Evolutionary conservation across 2,888 invertebrate genomes (phyloP).

Genomic region (Listrodromus nycthemerus): DNA sequence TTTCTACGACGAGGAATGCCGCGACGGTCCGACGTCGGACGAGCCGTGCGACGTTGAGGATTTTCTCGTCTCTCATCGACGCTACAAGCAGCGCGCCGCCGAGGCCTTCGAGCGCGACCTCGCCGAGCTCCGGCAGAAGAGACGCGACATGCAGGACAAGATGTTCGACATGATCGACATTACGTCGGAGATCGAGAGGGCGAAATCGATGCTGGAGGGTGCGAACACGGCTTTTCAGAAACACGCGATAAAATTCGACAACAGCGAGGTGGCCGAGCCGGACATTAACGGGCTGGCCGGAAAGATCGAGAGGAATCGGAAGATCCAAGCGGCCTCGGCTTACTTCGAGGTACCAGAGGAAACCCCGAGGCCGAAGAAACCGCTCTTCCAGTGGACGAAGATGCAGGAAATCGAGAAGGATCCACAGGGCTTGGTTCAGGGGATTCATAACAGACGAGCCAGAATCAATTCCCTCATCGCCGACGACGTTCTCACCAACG

Average conservation of each 20-base stretch:
- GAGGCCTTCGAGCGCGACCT: slow-evolving; percentile 82
- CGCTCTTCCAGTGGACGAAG: slow-evolving; percentile 75
- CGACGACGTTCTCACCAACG: slow-evolving; percentile 70
- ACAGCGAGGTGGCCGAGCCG: slow-evolving; percentile 72
- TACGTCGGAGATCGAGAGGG: slow-evolving; percentile 81
- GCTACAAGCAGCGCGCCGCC: slow-evolving; percentile 79
- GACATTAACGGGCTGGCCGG: slow-evolving; percentile 71
- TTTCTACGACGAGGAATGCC: slow-evolving; percentile 71
- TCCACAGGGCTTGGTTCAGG: slow-evolving; percentile 61
- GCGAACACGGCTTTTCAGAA: slow-evolving; percentile 79
- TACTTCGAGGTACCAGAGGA: slow-evolving; percentile 68
- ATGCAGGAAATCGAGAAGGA: slow-evolving; percentile 71
- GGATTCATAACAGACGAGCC: slow-evolving; percentile 64
- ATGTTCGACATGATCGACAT: slow-evolving; percentile 83
- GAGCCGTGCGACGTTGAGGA: slow-evolving; percentile 77
- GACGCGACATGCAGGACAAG: slow-evolving; percentile 83
- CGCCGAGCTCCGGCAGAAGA: slow-evolving; percentile 81
- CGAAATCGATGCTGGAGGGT: slow-evolving; percentile 78
- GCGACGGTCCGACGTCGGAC: slow-evolving; percentile 73
- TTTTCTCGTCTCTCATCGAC: slow-evolving; percentile 77
- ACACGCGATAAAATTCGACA: slow-evolving; percentile 81
- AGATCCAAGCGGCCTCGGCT: slow-evolving; percentile 68
- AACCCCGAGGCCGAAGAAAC: slow-evolving; percentile 66
- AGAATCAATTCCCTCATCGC: slow-evolving; percentile 76
- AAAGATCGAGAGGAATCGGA: slow-evolving; percentile 75